These are phyloP conservation scores for Camponotus vicinus DNA, from an alignment of 1,140 invertebrate species.

Conservation along the genomic window DNA sequence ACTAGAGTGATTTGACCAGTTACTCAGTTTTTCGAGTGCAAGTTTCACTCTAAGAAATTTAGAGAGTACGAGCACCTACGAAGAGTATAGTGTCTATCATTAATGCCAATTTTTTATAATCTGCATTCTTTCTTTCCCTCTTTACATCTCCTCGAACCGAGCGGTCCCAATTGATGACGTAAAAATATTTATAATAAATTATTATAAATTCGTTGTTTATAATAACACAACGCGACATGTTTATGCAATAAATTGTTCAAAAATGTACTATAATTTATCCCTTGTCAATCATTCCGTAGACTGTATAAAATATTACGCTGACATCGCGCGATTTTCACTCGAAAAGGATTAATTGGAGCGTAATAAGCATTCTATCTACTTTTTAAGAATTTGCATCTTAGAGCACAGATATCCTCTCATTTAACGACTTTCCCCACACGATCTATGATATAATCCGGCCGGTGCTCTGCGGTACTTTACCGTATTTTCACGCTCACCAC, in stretches of 20 bases:
- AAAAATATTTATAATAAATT: neutral
- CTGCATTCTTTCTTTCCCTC: neutral
- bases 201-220: neutral
- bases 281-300: conserved; percentile 18
- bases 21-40: too few species aligned
- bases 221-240: neutral
- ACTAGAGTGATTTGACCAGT: too few species aligned
- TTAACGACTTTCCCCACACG: conserved; percentile 48
- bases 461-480: neutral
- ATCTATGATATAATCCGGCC: conserved; percentile 53
- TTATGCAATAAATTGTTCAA: neutral
- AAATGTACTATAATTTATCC: neutral
- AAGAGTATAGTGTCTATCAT: conserved; percentile 39
- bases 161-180: conserved; percentile 13
- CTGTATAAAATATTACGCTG: neutral
- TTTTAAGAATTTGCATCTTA: neutral
- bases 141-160: neutral
- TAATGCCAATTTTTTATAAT: conserved; percentile 47
- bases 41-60: too few species aligned
- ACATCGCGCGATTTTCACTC: neutral
- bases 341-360: conserved; percentile 41
- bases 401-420: conserved; percentile 34
- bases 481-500: conserved; percentile 51
- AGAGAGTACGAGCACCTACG: conserved; percentile 46
- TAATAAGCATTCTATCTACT: conserved; percentile 7